phyloP scores from a whole-genome alignment of 2,888 invertebrate species.

The Pterostichus niger region DNA sequence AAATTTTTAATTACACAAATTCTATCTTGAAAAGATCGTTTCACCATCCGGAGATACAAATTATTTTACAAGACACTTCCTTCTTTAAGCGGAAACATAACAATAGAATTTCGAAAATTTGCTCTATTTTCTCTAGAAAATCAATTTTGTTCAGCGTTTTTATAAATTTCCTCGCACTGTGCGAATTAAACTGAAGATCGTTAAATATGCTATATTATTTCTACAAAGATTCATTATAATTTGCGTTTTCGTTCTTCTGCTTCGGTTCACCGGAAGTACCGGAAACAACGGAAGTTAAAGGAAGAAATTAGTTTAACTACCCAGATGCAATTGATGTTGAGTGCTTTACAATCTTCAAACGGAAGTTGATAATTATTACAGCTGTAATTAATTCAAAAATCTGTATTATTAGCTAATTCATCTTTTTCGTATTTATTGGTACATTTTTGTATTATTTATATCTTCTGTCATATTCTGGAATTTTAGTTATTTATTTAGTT shows the following conservation, averaged over 20 bases:
- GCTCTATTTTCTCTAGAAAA: constrained; percentile 26
- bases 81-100: neutral
- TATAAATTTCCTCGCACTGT: neutral
- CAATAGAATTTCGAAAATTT: constrained; percentile 16
- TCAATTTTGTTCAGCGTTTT: constrained; percentile 10
- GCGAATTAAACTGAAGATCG: neutral
- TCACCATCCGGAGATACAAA: neutral
- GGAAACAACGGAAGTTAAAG: constrained; percentile 14
- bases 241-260: constrained; percentile 1
- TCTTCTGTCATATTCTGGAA: too few species aligned
- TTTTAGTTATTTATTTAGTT: too few species aligned
- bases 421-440: too few species aligned
- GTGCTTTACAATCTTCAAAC: too few species aligned
- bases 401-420: too few species aligned
- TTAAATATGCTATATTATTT: constrained; percentile 1
- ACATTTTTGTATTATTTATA: too few species aligned
- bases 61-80: neutral
- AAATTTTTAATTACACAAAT: neutral
- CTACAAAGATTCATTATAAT: constrained; percentile 16
- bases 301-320: constrained; percentile 10
- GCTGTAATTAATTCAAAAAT: too few species aligned
- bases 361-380: too few species aligned
- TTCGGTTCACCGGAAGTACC: constrained; percentile 10
- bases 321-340: constrained; percentile 12
- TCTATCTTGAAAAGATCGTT: too few species aligned